phyloP scores from a whole-genome alignment of 2,888 invertebrate genomes.

The Ectemnius lituratus region DNA sequence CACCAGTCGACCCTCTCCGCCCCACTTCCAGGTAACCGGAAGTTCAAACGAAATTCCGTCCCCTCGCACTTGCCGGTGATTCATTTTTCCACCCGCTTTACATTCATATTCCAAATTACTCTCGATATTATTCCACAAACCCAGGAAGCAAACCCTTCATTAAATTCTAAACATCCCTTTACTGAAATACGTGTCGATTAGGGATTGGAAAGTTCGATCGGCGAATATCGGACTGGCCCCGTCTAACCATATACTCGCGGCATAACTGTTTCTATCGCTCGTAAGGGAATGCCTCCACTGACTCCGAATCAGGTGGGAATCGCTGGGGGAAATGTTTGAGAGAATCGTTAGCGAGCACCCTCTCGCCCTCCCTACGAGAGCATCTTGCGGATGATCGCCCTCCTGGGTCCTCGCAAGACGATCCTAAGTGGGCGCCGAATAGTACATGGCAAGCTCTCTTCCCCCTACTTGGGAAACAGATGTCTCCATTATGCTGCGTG shows the following conservation, averaged over 20 bases:
- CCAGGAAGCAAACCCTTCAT: no score
- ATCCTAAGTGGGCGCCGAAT: constrained; percentile 32
- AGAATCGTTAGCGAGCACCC: constrained; percentile 60
- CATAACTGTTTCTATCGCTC: constrained; percentile 58
- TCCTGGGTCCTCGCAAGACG: constrained; percentile 39
- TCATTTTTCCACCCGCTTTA: background rate
- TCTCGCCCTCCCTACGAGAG: constrained; percentile 44
- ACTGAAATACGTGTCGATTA: no score
- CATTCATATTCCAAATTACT: background rate
- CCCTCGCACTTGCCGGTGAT: background rate
- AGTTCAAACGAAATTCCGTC: constrained; percentile 26
- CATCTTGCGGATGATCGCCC: constrained; percentile 61
- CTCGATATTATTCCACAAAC: background rate
- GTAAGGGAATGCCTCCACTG: constrained; percentile 57
- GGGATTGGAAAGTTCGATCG: constrained; percentile 35
- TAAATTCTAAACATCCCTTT: no score
- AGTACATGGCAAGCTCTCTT: constrained; percentile 6
- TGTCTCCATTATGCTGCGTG: constrained; percentile 14
- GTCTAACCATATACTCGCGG: constrained; percentile 16
- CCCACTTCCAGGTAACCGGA: constrained; percentile 36
- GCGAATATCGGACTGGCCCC: constrained; percentile 45
- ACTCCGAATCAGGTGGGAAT: constrained; percentile 55
- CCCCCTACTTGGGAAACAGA: constrained; percentile 13
- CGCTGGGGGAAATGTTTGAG: constrained; percentile 57
- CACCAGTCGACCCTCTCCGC: constrained; percentile 36